Base-by-base conservation (phyloP, 2,113 vertebrate species). In the Chaetodon trifascialis region DNA sequence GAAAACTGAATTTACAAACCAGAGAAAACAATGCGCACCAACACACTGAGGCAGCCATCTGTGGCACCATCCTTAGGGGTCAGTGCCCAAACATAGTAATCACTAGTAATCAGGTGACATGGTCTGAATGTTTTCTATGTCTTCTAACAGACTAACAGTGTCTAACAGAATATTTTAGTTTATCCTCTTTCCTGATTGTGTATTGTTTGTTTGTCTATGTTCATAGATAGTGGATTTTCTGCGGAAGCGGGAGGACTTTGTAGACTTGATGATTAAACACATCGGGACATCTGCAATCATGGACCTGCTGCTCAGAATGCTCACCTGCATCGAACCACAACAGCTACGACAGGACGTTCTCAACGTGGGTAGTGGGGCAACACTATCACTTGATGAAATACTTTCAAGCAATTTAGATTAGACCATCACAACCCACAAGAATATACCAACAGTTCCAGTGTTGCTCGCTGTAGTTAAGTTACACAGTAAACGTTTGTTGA, bases 201-300 rank as follows among this genome's bases (percentile, higher is more conserved):
- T 74, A 4, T 36, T 36, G 12, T 59, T 58, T 54, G 3, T 62
- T 25, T 65, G 2, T 68, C 7, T 85, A n/a, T 84, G 40, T 88
- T 58, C 84, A 30, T 76, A 99, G 98, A 99, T 99, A 83, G 97
- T 99, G 82, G 96, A 97, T 78, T 99, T 99, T 94, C 95, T 99
- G 82, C 96, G 97, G 93, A 98, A 96, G 95, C 96, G 95, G 60
- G 97, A 96, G 66, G 97, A 99, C 84, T 99, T 99, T 95, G 98
- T 99, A 86, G 97, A 99, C 92, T 94, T 99, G 76, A 95, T 99
- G 92, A 97, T 99, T 89, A 99, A 98, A 94, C 98, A 99, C 94
- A 99, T 99, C 89, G 98, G 98, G 87, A 99, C 98, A 51, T 99
- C 98, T 38, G 98, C 98, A 80, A 99, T 99, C 90, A 99, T 99